Conservation (phyloP, 2,888 invertebrate genomes). For the Odontocerum albicorne region DNA sequence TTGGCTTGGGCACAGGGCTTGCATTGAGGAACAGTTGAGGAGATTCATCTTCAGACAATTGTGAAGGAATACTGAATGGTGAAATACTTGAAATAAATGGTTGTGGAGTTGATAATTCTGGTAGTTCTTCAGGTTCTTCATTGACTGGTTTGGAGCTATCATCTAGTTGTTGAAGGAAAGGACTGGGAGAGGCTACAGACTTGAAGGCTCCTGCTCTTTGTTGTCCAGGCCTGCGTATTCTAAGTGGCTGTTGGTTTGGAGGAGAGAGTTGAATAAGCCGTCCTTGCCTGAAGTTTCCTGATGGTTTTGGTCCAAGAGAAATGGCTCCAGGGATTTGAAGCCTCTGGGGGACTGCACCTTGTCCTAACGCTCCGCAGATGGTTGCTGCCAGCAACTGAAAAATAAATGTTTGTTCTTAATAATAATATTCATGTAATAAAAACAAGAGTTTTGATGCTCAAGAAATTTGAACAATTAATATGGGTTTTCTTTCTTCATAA, state of each 20-base stretch:
- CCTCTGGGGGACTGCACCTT: constrained; percentile 64
- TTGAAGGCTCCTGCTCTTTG: constrained; percentile 50
- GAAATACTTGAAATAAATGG: constrained; percentile 39
- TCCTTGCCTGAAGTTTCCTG: constrained; percentile 50
- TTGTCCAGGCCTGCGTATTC: constrained; percentile 51
- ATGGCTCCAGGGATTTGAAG: constrained; percentile 68
- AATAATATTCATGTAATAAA: neutral
- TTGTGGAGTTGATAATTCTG: constrained; percentile 56
- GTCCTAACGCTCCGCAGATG: constrained; percentile 56
- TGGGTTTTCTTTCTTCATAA: too few relatives aligned
- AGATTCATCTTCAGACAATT: constrained; percentile 50
- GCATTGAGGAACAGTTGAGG: constrained; percentile 42
- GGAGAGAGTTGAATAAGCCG: constrained; percentile 46
- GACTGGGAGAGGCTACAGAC: constrained; percentile 51
- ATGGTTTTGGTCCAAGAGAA: constrained; percentile 45
- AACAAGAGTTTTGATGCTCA: neutral
- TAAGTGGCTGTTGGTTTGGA: constrained; percentile 42
- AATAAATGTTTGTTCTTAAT: neutral
- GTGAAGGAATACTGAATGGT: constrained; percentile 45
- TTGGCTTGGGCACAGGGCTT: constrained; percentile 50
- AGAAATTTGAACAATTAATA: too few relatives aligned
- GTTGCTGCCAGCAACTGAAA: constrained; percentile 56
- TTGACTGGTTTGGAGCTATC: constrained; percentile 66
- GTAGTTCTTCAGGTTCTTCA: constrained; percentile 65
- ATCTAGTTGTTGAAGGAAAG: constrained; percentile 53